These are phyloP conservation scores for Drymodes brunneopygia DNA, from an alignment of 2,113 vertebrate genomes.

Conservation along the genomic window DNA sequence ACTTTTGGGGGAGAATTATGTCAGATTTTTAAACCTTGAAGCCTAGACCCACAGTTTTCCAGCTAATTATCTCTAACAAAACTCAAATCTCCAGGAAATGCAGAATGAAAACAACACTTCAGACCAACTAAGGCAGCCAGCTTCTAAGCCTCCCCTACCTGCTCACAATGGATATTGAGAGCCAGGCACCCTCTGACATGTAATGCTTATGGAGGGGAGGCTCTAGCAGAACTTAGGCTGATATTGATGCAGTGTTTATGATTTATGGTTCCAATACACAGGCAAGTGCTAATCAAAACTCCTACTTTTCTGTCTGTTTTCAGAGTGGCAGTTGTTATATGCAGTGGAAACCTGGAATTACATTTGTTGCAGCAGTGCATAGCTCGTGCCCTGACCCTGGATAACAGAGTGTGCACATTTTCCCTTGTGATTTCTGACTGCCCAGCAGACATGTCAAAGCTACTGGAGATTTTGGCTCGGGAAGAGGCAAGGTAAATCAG, in stretches of 20 bases:
- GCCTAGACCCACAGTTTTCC: not conserved
- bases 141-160: not conserved
- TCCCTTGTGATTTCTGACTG: conserved; percentile 77
- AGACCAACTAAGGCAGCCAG: not conserved
- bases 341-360: conserved; percentile 85
- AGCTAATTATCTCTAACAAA: not conserved
- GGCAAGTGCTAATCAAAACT: not conserved
- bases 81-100: not conserved
- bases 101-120: not conserved
- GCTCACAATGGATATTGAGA: not conserved
- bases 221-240: not conserved
- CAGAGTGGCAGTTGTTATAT: conserved; percentile 84
- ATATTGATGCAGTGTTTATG: not conserved
- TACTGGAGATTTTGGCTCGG: conserved; percentile 82
- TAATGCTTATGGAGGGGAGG: not conserved
- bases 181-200: not conserved
- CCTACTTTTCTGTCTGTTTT: not conserved
- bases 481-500: conserved; percentile 81
- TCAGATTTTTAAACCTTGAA: not conserved
- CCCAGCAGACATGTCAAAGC: conserved; percentile 82
- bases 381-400: conserved; percentile 81
- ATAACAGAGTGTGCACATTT: conserved; percentile 82
- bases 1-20: not conserved
- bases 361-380: conserved; percentile 80
- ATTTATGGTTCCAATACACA: not conserved